These are phyloP conservation scores for Stercorarius parasiticus DNA, from an alignment of 2,113 vertebrate genomes.

Conservation along the genomic window DNA sequence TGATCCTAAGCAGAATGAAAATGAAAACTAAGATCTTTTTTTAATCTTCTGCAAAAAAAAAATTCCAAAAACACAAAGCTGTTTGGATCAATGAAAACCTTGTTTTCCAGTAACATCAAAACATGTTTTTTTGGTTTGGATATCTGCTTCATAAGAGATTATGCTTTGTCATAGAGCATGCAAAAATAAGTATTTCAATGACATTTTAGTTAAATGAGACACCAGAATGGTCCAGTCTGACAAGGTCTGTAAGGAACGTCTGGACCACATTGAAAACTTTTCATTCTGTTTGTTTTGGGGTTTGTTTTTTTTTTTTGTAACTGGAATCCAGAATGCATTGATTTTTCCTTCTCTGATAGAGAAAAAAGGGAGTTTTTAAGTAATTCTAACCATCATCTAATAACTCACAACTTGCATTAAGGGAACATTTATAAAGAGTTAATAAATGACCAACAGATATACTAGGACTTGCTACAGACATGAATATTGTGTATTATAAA, in stretches of 20 bases:
- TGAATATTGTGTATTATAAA: not conserved
- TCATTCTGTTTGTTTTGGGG: not conserved
- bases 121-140: not conserved
- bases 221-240: not conserved
- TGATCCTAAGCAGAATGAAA: not conserved
- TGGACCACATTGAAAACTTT: not conserved
- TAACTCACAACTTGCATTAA: not conserved
- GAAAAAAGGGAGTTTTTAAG: not conserved
- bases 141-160: conserved; percentile 20
- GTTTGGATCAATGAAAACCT: conserved; percentile 15
- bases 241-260: not conserved
- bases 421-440: not conserved
- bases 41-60: not conserved
- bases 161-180: not conserved
- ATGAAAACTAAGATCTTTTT: not conserved
- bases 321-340: not conserved
- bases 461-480: not conserved
- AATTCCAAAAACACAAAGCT: not conserved
- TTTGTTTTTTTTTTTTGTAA: not conserved
- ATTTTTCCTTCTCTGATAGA: not conserved
- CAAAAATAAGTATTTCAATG: conserved; percentile 6
- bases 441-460: not conserved
- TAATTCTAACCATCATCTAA: not conserved
- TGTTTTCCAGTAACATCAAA: conserved; percentile 26
- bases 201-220: not conserved